Evolutionary conservation across 2,113 vertebrate species (phyloP).

Genomic region (Elaphurus davidianus): DNA sequence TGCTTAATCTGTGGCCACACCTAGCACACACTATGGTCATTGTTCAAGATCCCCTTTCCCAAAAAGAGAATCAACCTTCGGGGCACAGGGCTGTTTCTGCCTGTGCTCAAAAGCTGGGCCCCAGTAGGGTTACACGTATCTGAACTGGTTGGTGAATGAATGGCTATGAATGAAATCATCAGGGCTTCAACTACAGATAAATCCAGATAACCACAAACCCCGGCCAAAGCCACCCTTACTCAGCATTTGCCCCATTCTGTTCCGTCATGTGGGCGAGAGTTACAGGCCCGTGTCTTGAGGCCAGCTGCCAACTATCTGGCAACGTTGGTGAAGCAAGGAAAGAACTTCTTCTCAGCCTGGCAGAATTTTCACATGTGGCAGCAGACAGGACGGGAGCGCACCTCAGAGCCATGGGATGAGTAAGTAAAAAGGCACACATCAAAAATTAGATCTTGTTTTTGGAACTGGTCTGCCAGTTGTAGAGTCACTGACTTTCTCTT

Average conservation of each 20-base stretch:
- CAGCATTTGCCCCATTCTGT: background rate
- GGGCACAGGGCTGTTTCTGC: background rate
- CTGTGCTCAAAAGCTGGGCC: background rate
- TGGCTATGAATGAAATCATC: background rate
- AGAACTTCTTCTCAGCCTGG: background rate
- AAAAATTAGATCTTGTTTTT: background rate
- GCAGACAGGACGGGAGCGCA: background rate
- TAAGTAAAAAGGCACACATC: background rate
- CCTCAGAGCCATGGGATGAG: background rate
- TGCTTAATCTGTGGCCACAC: background rate
- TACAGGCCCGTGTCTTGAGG: background rate
- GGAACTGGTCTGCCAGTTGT: background rate
- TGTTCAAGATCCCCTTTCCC: background rate
- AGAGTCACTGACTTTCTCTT: background rate
- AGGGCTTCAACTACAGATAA: background rate
- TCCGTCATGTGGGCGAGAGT: background rate
- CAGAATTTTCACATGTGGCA: background rate
- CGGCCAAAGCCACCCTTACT: background rate
- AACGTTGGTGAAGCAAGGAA: background rate
- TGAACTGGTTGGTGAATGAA: background rate
- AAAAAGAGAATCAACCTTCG: background rate
- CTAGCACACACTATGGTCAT: background rate
- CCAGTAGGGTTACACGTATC: background rate
- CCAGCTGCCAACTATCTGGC: background rate
- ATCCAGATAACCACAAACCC: slow-evolving; percentile 6